Evolutionary conservation across 1,140 invertebrate species (phyloP), one percentile per base, ranked within the genome.

Genomic region (Achroia grisella): DNA sequence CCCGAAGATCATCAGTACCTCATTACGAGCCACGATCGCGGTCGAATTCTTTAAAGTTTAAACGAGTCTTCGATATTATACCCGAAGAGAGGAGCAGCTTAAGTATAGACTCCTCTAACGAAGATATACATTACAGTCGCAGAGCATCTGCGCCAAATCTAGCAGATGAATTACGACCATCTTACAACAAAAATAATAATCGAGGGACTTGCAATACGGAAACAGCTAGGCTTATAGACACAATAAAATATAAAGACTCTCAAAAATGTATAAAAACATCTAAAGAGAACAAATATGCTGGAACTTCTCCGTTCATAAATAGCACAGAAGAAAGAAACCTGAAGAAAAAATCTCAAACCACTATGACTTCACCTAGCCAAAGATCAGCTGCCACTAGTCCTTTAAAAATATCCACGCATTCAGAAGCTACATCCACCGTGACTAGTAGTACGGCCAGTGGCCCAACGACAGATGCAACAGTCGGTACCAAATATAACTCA

Each of bases 61-160:
- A 64, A 35, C 74, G 74, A 23, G 69, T 77, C 11, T 88, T 88
- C 49, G 87, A 87, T 37, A 82, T 80, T 6, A 88, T 88, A 40
- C 86, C 86, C 0, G 87, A 88, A 62, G 87, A 88, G 50, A 74
- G 70, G 48, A 84, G 81, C 50, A 86, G 79, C 39, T 45, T 82
- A 27, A 86, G 84, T 31, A 39, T 86, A 5, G 85, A 87, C 33
- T 86, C 86, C 4, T 76, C 74, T n/a, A 73, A 52, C 31, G 82
- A 86, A 15, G 71, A 73, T 10, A 48, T 50, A 6, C 45, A 54
- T 1, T 55, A 65, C 36, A 56, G 52, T 12, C 61, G 72, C 5
- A 60, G 72, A 44, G 69, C 69, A 0, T 79, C 73, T 4, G 67
- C 66, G 10, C 74, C 71, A 1, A 71, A 61, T 30, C 33, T 71